A percentile compares a stretch with the other conserved stretches of the same genome.
These are phyloP conservation scores for Drosophila incognita DNA, from an alignment of 2,888 invertebrate genomes.

Conservation along the genomic window DNA sequence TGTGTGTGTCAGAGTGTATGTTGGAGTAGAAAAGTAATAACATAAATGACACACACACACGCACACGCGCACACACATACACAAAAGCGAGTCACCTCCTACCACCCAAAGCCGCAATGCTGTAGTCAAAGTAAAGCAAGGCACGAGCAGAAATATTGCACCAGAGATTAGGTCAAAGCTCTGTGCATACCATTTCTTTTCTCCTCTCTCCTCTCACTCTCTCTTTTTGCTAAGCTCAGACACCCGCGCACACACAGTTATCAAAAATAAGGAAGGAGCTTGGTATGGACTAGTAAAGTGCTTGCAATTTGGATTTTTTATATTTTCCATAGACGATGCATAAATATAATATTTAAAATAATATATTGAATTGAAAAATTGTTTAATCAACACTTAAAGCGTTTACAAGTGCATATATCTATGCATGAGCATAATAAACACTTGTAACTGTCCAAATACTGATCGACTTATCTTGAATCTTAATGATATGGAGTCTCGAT, in stretches of 20 bases:
- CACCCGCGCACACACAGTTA: slow-evolving; percentile 17
- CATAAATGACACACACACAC: slow-evolving; percentile 63
- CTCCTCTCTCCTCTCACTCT: slow-evolving; percentile 8
- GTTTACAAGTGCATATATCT: neutral
- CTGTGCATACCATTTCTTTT: slow-evolving; percentile 71
- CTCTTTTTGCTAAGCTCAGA: slow-evolving; percentile 61
- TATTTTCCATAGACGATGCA: neutral
- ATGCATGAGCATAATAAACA: neutral
- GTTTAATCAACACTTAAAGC: neutral
- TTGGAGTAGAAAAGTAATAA: slow-evolving; percentile 65
- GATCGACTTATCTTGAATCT: neutral
- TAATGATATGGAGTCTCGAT: neutral
- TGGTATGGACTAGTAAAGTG: slow-evolving; percentile 6
- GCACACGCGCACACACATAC: slow-evolving; percentile 20
- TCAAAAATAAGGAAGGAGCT: slow-evolving; percentile 6
- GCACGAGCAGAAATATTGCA: slow-evolving; percentile 78
- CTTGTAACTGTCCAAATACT: neutral
- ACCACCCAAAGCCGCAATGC: slow-evolving; percentile 26
- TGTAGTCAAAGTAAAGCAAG: slow-evolving; percentile 60
- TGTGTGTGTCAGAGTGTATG: slow-evolving; percentile 20
- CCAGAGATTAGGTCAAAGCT: slow-evolving; percentile 80
- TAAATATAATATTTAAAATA: slow-evolving; percentile 3
- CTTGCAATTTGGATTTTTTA: slow-evolving; percentile 26
- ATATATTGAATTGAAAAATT: neutral
- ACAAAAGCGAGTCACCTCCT: slow-evolving; percentile 8